These are phyloP conservation scores for Trachymyrmex septentrionalis DNA, from an alignment of 1,140 invertebrate species.

Conservation along the genomic window DNA sequence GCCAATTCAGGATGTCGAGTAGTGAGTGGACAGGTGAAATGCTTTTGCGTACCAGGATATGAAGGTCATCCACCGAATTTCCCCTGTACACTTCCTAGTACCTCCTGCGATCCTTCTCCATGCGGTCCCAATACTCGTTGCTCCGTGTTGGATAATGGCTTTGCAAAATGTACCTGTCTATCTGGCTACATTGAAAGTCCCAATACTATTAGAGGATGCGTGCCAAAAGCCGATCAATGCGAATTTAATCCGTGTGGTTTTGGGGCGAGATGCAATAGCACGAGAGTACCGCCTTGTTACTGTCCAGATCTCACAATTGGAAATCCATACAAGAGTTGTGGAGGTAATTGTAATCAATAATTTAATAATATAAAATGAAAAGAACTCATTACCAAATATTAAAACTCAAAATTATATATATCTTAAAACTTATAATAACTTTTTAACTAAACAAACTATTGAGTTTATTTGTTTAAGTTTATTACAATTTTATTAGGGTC, in stretches of 20 bases:
- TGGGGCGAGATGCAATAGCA: slow-evolving; percentile 93
- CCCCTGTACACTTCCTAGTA: slow-evolving; percentile 89
- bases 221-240: slow-evolving; percentile 92
- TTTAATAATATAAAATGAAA: neutral
- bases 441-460: neutral
- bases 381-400: neutral
- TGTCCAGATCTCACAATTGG: slow-evolving; percentile 92
- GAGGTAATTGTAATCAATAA: slow-evolving; percentile 80
- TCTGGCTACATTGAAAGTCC: slow-evolving; percentile 94
- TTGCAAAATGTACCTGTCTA: slow-evolving; percentile 95
- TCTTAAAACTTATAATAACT: neutral
- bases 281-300: slow-evolving; percentile 92
- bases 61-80: slow-evolving; percentile 93
- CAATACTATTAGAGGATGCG: slow-evolving; percentile 94
- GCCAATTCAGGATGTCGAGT: slow-evolving; percentile 93
- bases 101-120: slow-evolving; percentile 94
- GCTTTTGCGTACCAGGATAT: slow-evolving; percentile 95
- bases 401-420: slow-evolving; percentile 25
- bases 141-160: slow-evolving; percentile 92
- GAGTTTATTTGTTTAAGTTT: neutral
- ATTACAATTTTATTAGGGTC: neutral
- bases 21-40: slow-evolving; percentile 90
- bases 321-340: slow-evolving; percentile 92
- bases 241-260: slow-evolving; percentile 93
- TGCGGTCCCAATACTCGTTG: slow-evolving; percentile 96